phyloP scores from a whole-genome alignment of 2,888 invertebrate genomes.

The Hirtodrosophila confusa region DNA sequence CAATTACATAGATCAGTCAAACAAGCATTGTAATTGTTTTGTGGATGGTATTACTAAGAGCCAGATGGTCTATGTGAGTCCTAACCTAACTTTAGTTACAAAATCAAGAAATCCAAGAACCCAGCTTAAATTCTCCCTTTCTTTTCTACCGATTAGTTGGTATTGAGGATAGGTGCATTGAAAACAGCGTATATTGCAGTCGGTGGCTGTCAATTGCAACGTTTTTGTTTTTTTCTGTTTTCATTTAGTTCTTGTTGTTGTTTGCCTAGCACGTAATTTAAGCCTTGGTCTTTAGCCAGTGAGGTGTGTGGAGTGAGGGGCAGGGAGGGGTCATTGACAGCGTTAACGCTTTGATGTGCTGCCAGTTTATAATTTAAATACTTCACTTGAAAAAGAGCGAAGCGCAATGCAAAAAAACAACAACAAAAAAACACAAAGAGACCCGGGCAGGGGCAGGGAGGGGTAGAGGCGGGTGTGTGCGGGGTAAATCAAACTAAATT shows the following conservation, averaged over 20 bases:
- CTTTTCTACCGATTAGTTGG: no score
- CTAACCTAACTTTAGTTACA: no score
- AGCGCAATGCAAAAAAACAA: slow-evolving; percentile 37
- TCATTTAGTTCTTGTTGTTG: slow-evolving; percentile 14
- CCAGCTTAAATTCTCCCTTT: no score
- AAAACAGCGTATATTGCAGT: no score
- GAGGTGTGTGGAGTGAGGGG: background rate
- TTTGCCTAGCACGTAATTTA: slow-evolving; percentile 68
- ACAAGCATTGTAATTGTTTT: no score
- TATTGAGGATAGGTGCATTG: no score
- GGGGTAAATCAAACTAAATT: slow-evolving; percentile 62
- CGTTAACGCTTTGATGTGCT: slow-evolving; percentile 68
- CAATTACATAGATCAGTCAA: no score
- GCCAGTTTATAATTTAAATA: slow-evolving; percentile 75
- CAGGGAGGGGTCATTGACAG: slow-evolving; percentile 66
- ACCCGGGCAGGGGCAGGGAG: background rate
- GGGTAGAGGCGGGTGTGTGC: background rate
- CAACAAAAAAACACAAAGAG: background rate
- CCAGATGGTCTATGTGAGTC: no score
- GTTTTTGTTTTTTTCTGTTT: slow-evolving; percentile 7
- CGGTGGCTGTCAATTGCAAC: no score
- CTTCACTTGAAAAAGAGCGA: slow-evolving; percentile 44
- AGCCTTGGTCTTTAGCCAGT: slow-evolving; percentile 34
- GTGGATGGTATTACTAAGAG: no score
- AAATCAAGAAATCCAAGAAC: no score